phyloP scores from a whole-genome alignment of 1,140 invertebrate genomes.

The Solenopsis invicta region DNA sequence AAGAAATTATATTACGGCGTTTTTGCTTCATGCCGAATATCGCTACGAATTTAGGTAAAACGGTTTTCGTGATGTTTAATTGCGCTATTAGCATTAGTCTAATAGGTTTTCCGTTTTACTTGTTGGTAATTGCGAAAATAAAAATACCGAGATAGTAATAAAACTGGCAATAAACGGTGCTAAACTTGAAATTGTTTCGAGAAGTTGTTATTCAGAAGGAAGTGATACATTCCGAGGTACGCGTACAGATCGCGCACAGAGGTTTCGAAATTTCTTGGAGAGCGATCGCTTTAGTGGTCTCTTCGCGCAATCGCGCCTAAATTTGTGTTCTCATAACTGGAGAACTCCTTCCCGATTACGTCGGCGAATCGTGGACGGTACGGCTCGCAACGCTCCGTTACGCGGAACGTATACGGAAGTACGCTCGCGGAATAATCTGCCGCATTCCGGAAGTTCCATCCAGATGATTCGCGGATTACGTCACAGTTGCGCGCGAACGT shows the following conservation, averaged over 20 bases:
- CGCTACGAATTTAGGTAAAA: background rate
- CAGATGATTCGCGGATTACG: constrained; percentile 67
- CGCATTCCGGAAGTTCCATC: constrained; percentile 65
- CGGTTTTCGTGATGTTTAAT: background rate
- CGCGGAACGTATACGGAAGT: constrained; percentile 61
- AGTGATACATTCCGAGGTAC: too few relatives aligned
- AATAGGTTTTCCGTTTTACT: background rate
- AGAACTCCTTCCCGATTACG: constrained; percentile 24
- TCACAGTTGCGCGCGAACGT: constrained; percentile 59
- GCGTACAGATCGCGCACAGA: background rate
- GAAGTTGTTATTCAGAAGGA: background rate
- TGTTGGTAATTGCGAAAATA: background rate
- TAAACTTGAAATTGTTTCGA: background rate
- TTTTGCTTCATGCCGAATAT: background rate
- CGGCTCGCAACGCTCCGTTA: constrained; percentile 56
- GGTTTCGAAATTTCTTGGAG: background rate
- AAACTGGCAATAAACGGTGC: background rate
- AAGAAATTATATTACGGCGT: background rate
- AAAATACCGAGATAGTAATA: background rate
- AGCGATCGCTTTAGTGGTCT: background rate
- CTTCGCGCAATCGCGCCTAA: constrained; percentile 13
- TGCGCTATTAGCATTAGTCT: background rate
- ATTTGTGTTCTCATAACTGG: constrained; percentile 1
- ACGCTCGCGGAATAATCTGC: constrained; percentile 57
- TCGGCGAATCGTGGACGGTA: constrained; percentile 41